Conservation (phyloP, 2,888 invertebrate genomes). For the Oxycera nigricornis region DNA sequence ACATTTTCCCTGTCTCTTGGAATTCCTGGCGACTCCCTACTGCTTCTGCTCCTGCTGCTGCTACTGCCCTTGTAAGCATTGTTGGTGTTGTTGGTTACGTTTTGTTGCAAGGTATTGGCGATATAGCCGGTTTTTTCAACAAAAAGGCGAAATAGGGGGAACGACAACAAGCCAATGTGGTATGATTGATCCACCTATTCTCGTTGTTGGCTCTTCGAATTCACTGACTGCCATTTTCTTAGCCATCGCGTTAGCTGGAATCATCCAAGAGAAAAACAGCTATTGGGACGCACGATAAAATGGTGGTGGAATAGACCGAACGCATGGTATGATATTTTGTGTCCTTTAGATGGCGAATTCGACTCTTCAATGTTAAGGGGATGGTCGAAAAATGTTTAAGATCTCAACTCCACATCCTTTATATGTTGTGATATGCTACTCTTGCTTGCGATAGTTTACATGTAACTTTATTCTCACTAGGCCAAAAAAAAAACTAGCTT, state of each 20-base stretch:
- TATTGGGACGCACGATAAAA: conserved; percentile 2
- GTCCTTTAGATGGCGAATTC: too few species aligned
- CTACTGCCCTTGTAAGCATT: background rate
- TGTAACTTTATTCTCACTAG: too few species aligned
- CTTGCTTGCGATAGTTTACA: too few species aligned
- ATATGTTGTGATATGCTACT: too few species aligned
- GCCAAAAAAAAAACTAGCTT: too few species aligned
- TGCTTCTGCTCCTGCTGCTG: background rate
- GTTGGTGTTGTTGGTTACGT: conserved; percentile 8
- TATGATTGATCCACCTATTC: conserved; percentile 39
- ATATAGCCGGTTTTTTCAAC: background rate
- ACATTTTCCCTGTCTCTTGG: conserved; percentile 46
- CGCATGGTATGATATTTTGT: too few species aligned
- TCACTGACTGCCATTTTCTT: conserved; percentile 35
- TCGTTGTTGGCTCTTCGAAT: background rate
- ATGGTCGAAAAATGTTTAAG: background rate
- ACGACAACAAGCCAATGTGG: conserved; percentile 1
- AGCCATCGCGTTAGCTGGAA: background rate
- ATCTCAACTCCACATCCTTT: background rate
- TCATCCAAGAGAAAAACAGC: background rate
- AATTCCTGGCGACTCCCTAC: conserved; percentile 24
- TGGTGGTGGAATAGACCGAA: too few species aligned
- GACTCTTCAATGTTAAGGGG: background rate
- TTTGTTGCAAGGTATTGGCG: conserved; percentile 5
- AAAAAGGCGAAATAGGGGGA: conserved; percentile 16